phyloP scores from a whole-genome alignment of 2,888 invertebrate species.

The Leucophora obtusa region DNA sequence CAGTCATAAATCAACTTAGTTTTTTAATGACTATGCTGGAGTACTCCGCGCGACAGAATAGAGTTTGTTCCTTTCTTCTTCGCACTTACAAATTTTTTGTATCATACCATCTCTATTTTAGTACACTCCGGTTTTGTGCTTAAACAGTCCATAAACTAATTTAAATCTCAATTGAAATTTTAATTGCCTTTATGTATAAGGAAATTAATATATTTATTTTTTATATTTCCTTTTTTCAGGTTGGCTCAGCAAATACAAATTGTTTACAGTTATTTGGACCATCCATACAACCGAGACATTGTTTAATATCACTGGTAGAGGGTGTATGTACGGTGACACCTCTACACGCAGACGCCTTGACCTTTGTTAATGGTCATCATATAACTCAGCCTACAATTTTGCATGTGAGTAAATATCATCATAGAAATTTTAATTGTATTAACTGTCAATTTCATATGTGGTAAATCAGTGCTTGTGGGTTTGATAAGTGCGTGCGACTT shows the following conservation, averaged over 20 bases:
- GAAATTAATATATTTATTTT: background rate
- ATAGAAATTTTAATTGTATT: slow-evolving; percentile 24
- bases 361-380: slow-evolving; percentile 95
- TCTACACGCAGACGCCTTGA: slow-evolving; percentile 94
- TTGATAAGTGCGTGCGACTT: background rate
- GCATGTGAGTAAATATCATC: slow-evolving; percentile 81
- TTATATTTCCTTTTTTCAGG: slow-evolving; percentile 77
- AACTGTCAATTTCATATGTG: slow-evolving; percentile 15
- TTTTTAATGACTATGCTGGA: too few relatives aligned
- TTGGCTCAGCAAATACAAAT: slow-evolving; percentile 88
- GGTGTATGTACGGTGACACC: slow-evolving; percentile 97
- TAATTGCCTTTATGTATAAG: too few relatives aligned
- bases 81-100: too few relatives aligned
- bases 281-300: slow-evolving; percentile 95
- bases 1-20: too few relatives aligned
- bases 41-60: too few relatives aligned
- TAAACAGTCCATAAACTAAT: background rate
- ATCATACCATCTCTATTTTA: too few relatives aligned
- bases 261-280: slow-evolving; percentile 91
- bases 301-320: slow-evolving; percentile 94
- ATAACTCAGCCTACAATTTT: slow-evolving; percentile 95
- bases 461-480: background rate
- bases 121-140: too few relatives aligned
- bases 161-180: background rate
- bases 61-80: too few relatives aligned